A percentile compares a stretch with the other conserved stretches of the same genome.
phyloP scores from a whole-genome alignment of 2,888 invertebrate genomes.

The Athrips mouffetella region DNA sequence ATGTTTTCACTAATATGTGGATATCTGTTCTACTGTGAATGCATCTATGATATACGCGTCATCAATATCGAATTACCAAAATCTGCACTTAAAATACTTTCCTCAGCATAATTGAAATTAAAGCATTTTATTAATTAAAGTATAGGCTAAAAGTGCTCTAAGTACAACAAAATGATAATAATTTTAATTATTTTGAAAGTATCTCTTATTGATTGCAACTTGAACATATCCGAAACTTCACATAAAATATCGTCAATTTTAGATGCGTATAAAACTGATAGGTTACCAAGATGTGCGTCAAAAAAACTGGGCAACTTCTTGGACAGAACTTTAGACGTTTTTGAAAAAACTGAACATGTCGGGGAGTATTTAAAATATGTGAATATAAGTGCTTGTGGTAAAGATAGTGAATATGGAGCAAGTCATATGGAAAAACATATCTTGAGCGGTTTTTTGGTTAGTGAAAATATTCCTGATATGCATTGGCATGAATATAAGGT shows the following conservation, averaged over 20 bases:
- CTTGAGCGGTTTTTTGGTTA: constrained; percentile 43
- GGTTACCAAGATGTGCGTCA: constrained; percentile 30
- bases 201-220: constrained; percentile 28
- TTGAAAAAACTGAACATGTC: constrained; percentile 40
- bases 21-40: too few species aligned
- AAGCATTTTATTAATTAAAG: too few species aligned
- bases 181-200: constrained; percentile 37
- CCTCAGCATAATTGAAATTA: too few species aligned
- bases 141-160: not conserved
- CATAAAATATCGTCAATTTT: constrained; percentile 37
- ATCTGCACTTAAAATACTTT: too few species aligned
- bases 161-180: constrained; percentile 28
- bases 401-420: constrained; percentile 23
- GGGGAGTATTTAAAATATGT: constrained; percentile 39
- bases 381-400: constrained; percentile 44
- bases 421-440: constrained; percentile 40
- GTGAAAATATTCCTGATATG: constrained; percentile 43
- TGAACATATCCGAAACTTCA: constrained; percentile 38
- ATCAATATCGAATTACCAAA: too few species aligned
- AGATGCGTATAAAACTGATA: constrained; percentile 32
- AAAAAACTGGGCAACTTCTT: constrained; percentile 33
- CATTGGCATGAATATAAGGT: constrained; percentile 70
- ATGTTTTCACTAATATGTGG: too few species aligned
- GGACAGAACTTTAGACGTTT: constrained; percentile 34
- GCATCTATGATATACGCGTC: too few species aligned